These are phyloP conservation scores for Leptogaster cylindrica DNA, from an alignment of 2,888 invertebrate species.

Conservation along the genomic window DNA sequence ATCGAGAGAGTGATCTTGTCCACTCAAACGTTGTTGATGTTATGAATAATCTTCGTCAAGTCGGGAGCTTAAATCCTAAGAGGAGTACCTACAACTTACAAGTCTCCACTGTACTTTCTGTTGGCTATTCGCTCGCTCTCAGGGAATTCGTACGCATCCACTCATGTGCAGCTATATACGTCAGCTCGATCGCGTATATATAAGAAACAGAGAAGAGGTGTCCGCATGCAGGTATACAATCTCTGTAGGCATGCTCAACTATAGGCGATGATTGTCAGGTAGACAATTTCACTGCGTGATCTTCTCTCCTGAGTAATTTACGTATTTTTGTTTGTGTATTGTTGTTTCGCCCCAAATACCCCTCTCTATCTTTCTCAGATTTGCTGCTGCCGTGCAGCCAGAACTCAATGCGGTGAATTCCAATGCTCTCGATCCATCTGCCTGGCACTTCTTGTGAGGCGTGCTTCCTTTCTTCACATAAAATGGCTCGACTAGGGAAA, in stretches of 20 bases:
- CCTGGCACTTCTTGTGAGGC: too few species aligned
- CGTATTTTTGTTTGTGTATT: neutral
- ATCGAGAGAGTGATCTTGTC: slow-evolving; percentile 53
- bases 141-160: slow-evolving; percentile 1
- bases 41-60: slow-evolving; percentile 60
- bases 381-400: neutral
- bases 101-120: neutral
- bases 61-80: slow-evolving; percentile 59
- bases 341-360: neutral
- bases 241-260: neutral
- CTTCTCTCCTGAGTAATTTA: neutral
- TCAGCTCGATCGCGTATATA: neutral
- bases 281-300: slow-evolving; percentile 8
- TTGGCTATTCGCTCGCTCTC: slow-evolving; percentile 25
- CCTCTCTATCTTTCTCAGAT: too few species aligned
- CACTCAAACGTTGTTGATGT: slow-evolving; percentile 61
- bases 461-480: too few species aligned
- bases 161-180: neutral
- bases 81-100: slow-evolving; percentile 42
- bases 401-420: neutral
- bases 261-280: slow-evolving; percentile 15
- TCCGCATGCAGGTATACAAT: slow-evolving; percentile 12
- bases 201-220: slow-evolving; percentile 2
- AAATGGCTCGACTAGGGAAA: too few species aligned
- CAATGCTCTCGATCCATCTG: too few species aligned